These are phyloP conservation scores for Azemiops feae DNA, from an alignment of 2,113 vertebrate species.

Conservation along the genomic window DNA sequence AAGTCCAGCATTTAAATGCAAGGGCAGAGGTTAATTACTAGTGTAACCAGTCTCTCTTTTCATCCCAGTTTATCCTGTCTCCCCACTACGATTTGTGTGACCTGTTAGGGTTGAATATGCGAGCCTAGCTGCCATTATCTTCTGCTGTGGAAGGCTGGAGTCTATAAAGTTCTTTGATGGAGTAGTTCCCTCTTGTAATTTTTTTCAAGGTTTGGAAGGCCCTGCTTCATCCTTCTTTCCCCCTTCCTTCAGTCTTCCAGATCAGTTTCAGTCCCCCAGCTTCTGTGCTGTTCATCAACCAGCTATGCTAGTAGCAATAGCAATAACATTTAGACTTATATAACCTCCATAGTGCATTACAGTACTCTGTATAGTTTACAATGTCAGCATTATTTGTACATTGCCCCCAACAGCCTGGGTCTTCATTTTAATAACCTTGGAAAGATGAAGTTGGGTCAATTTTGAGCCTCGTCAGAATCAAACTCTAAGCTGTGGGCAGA, in stretches of 20 bases:
- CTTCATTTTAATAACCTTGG: not conserved
- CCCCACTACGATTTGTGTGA: not conserved
- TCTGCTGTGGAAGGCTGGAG: not conserved
- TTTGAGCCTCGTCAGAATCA: not conserved
- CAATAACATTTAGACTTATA: not conserved
- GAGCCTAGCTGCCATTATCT: not conserved
- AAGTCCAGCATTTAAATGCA: not conserved
- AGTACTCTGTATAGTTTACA: not conserved
- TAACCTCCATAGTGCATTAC: not conserved
- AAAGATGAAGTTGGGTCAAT: not conserved
- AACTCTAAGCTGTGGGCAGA: not conserved
- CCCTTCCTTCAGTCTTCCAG: not conserved
- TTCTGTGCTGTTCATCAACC: not conserved
- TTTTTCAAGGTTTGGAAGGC: not conserved
- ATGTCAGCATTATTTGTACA: not conserved
- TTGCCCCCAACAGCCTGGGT: not conserved
- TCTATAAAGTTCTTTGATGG: not conserved
- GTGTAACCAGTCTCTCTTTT: not conserved
- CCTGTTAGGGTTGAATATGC: not conserved
- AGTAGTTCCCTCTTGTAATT: not conserved
- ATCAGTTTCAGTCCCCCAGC: not conserved
- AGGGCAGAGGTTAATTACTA: not conserved
- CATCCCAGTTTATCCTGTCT: not conserved
- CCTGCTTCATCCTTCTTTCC: not conserved
- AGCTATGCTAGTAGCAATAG: not conserved